Conservation (phyloP, 2,888 invertebrate genomes). For the Vanessa cardui region DNA sequence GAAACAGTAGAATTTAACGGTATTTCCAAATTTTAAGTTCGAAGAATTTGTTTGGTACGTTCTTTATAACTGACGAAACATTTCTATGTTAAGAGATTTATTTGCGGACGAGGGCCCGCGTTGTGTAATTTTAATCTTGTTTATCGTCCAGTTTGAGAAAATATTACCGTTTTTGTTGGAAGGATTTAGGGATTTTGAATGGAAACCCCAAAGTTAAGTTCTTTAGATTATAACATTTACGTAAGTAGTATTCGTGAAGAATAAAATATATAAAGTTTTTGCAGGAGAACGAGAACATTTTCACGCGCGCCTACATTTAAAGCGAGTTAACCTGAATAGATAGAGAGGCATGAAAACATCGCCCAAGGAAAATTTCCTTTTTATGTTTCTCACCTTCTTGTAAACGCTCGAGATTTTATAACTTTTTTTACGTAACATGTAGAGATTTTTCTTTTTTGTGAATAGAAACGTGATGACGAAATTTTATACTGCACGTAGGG, state of each 20-base stretch:
- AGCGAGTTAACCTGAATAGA: constrained; percentile 35
- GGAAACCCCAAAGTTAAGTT: neutral
- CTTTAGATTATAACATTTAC: constrained; percentile 13
- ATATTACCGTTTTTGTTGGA: constrained; percentile 21
- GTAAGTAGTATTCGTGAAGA: constrained; percentile 7
- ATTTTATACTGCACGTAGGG: neutral
- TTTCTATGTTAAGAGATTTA: constrained; percentile 55
- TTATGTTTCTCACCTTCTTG: constrained; percentile 26
- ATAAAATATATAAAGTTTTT: constrained; percentile 18
- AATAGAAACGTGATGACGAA: constrained; percentile 1
- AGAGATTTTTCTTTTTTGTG: neutral
- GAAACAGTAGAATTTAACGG: neutral
- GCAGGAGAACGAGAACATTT: constrained; percentile 22
- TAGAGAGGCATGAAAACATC: constrained; percentile 27
- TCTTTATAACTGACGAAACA: neutral
- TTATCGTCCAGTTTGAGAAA: constrained; percentile 50
- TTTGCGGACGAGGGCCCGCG: constrained; percentile 48
- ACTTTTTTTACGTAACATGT: constrained; percentile 14
- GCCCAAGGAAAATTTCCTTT: constrained; percentile 26
- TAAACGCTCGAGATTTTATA: constrained; percentile 9
- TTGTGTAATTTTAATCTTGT: constrained; percentile 69
- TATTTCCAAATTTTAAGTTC: neutral
- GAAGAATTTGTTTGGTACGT: neutral
- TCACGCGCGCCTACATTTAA: constrained; percentile 27
- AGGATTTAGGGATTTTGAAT: constrained; percentile 16